Conservation (phyloP, 2,113 vertebrate genomes). For the Laterallus jamaicensis region DNA sequence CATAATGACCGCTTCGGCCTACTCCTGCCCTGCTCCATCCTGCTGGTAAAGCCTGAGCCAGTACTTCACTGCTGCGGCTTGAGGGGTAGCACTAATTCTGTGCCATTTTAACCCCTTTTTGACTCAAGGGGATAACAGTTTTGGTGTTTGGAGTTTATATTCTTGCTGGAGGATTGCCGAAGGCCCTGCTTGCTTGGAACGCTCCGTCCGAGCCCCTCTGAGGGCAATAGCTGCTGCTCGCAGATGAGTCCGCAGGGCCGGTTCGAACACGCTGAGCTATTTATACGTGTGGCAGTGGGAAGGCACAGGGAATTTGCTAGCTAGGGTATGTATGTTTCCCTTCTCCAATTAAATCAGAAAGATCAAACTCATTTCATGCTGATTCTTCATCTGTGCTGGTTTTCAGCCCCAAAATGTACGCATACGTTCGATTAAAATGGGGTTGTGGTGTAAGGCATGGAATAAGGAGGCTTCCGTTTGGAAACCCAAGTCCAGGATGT, state of each 20-base stretch:
- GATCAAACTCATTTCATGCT: not conserved
- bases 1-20: not conserved
- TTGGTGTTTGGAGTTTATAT: not conserved
- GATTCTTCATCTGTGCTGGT: not conserved
- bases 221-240: not conserved
- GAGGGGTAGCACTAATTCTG: not conserved
- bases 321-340: not conserved
- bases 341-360: not conserved
- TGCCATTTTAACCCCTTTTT: not conserved
- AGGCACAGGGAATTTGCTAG: not conserved
- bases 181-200: not conserved
- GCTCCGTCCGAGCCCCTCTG: not conserved
- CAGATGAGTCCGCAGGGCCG: not conserved
- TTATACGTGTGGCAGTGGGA: not conserved
- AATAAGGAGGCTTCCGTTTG: not conserved
- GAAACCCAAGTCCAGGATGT: rapidly evolving
- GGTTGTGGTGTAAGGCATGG: not conserved
- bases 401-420: not conserved
- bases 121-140: not conserved
- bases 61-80: not conserved
- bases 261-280: not conserved
- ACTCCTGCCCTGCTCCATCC: not conserved
- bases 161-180: not conserved
- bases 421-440: not conserved
- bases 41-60: not conserved